A percentile compares a stretch with the other conserved stretches of the same genome.
Evolutionary conservation across 2,888 invertebrate genomes (phyloP).

Genomic region (Petrolisthes cinctipes): DNA sequence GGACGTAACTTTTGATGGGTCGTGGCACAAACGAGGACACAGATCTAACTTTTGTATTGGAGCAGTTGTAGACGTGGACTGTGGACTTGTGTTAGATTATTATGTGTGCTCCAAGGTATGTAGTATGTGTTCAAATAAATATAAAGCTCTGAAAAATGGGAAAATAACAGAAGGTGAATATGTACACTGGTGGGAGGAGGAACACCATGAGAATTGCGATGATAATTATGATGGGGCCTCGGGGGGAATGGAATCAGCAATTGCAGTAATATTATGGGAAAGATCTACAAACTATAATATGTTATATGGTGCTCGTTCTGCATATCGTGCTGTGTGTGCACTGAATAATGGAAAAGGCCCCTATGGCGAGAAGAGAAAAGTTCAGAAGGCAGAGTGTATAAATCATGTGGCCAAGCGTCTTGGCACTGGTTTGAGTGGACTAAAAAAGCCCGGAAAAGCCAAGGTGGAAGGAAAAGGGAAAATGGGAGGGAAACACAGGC

Average conservation of each 20-base stretch:
- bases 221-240: slow-evolving; percentile 17
- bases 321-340: slow-evolving; percentile 71
- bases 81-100: no score
- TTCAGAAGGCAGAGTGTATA: slow-evolving; percentile 44
- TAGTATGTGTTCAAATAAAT: no score
- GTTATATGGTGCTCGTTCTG: slow-evolving; percentile 71
- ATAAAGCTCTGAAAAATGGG: no score
- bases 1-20: no score
- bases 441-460: background rate
- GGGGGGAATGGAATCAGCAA: slow-evolving; percentile 24
- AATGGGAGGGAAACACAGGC: slow-evolving; percentile 2
- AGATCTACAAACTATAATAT: slow-evolving; percentile 8
- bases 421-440: background rate
- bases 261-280: slow-evolving; percentile 16
- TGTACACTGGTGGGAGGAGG: no score
- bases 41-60: no score
- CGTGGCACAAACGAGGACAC: no score
- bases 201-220: background rate
- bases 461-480: background rate
- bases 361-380: slow-evolving; percentile 50
- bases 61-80: no score
- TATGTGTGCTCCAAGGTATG: no score
- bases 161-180: no score
- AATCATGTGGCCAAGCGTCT: no score
- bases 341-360: no score